These are phyloP conservation scores for Pseudotriccus pelzelni DNA, from an alignment of 2,797 vertebrate genomes.

Conservation along the genomic window DNA sequence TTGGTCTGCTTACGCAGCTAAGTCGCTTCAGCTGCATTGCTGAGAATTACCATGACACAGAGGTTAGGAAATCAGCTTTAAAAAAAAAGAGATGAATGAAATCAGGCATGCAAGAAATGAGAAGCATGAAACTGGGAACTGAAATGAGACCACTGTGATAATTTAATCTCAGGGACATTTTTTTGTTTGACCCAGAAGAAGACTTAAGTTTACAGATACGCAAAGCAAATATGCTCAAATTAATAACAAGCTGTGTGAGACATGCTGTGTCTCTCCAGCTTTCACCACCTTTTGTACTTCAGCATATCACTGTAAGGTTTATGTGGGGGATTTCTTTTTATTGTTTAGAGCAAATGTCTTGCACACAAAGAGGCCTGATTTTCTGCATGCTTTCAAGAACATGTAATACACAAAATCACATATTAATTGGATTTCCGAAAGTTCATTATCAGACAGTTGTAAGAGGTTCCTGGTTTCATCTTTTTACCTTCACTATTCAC, in stretches of 20 bases:
- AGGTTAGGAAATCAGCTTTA: not conserved
- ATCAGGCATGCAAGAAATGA: conserved; percentile 12
- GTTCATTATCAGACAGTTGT: not conserved
- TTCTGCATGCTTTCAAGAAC: not conserved
- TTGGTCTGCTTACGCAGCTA: accelerated
- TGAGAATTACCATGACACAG: not conserved
- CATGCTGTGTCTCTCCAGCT: not conserved
- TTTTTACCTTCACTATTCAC: not conserved
- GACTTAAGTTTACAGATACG: not conserved
- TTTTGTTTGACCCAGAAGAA: not conserved
- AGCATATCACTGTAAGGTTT: not conserved
- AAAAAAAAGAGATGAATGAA: not conserved
- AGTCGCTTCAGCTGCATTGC: not conserved
- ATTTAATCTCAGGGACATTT: not conserved
- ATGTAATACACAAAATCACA: not conserved
- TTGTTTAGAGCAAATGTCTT: not conserved
- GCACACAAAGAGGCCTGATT: not conserved
- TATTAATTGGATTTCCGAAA: not conserved
- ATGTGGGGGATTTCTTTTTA: not conserved
- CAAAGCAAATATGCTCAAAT: not conserved
- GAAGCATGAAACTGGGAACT: not conserved
- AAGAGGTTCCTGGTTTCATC: not conserved
- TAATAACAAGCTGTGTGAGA: not conserved
- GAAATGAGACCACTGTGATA: not conserved
- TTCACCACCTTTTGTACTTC: not conserved